These are phyloP conservation scores for Orchesella cincta DNA, from an alignment of 1,140 invertebrate species.

Conservation along the genomic window DNA sequence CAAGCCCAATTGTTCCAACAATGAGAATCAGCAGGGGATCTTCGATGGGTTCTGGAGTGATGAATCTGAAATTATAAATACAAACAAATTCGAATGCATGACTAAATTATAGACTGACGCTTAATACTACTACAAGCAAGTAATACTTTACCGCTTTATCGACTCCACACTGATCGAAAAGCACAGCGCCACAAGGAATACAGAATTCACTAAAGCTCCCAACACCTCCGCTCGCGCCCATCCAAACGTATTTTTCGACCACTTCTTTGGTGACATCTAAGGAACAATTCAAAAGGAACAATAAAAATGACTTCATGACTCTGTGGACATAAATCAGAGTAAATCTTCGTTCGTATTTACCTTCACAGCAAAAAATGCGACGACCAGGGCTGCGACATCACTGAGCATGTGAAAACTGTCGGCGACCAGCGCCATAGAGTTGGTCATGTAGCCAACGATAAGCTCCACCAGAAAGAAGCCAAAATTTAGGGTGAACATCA, in stretches of 20 bases:
- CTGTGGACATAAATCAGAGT: no score
- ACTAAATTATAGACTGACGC: not conserved
- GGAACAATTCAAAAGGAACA: no score
- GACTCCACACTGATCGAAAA: slow-evolving; percentile 90
- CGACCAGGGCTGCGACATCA: slow-evolving; percentile 82
- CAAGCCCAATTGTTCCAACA: slow-evolving; percentile 75
- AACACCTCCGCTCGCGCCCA: slow-evolving; percentile 91
- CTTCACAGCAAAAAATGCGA: slow-evolving; percentile 86
- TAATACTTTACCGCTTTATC: slow-evolving; percentile 71
- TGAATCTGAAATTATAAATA: slow-evolving; percentile 63
- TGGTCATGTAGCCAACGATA: slow-evolving; percentile 84
- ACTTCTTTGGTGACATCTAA: slow-evolving; percentile 94
- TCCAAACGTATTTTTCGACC: slow-evolving; percentile 92
- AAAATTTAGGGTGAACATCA: slow-evolving; percentile 80
- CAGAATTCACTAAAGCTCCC: slow-evolving; percentile 89
- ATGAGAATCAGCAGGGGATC: slow-evolving; percentile 72
- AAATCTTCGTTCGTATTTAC: no score
- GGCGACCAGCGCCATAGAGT: slow-evolving; percentile 87
- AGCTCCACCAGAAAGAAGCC: slow-evolving; percentile 87
- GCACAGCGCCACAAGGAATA: slow-evolving; percentile 86
- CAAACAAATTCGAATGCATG: no score
- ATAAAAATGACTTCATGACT: no score
- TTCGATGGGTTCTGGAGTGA: slow-evolving; percentile 72
- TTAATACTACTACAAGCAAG: not conserved
- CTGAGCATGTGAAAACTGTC: slow-evolving; percentile 93